phyloP scores from a whole-genome alignment of 2,888 invertebrate species.

The Eristalis arbustorum region DNA sequence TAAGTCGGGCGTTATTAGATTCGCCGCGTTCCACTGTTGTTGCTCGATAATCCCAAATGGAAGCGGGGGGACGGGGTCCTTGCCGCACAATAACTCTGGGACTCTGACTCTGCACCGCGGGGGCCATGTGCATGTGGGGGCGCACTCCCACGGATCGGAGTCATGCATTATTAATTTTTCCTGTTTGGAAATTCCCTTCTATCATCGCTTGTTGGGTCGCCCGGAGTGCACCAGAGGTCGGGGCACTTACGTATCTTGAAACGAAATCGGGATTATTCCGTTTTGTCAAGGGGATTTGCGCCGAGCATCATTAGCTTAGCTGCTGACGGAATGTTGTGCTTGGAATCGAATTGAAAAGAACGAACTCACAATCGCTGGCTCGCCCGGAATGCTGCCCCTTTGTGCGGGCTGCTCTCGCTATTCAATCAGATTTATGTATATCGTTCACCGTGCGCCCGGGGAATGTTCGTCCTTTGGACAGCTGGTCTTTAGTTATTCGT shows the following conservation, averaged over 20 bases:
- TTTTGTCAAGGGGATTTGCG: slow-evolving; percentile 59
- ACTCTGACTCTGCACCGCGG: neutral
- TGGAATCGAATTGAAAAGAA: neutral
- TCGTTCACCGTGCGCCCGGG: too few relatives aligned
- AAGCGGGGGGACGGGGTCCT: neutral
- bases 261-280: slow-evolving; percentile 50
- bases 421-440: too few relatives aligned
- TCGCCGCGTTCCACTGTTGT: too few relatives aligned
- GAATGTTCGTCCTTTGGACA: too few relatives aligned
- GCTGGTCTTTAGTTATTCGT: too few relatives aligned
- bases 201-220: slow-evolving; percentile 40
- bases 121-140: neutral
- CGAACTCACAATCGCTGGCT: neutral
- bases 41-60: slow-evolving; percentile 41
- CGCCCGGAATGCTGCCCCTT: neutral
- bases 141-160: slow-evolving; percentile 28
- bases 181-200: slow-evolving; percentile 64
- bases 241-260: slow-evolving; percentile 7
- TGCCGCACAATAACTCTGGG: slow-evolving; percentile 15
- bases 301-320: slow-evolving; percentile 53
- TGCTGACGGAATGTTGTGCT: neutral
- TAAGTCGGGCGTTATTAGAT: slow-evolving; percentile 7
- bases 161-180: slow-evolving; percentile 56
- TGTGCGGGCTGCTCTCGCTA: neutral
- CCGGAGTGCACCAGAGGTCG: slow-evolving; percentile 46